phyloP scores from a whole-genome alignment of 2,888 invertebrate genomes.

The Erebia aethiops region DNA sequence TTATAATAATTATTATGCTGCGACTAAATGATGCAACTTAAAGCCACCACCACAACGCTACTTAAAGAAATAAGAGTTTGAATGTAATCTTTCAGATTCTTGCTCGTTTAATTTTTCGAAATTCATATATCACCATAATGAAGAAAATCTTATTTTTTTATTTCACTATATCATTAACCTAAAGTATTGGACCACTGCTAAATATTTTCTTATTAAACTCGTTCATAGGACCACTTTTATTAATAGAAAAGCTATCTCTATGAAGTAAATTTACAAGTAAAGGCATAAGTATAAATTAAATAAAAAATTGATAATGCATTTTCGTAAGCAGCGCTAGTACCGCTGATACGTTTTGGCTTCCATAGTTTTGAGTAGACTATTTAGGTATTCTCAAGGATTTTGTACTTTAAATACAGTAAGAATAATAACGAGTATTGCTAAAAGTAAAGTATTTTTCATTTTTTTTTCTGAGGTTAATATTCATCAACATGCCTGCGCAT shows the following conservation, averaged over 20 bases:
- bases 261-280: slow-evolving; percentile 56
- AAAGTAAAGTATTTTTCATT: slow-evolving; percentile 19
- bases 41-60: not conserved
- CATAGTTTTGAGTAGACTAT: slow-evolving; percentile 72
- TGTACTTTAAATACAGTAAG: slow-evolving; percentile 65
- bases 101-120: slow-evolving; percentile 1
- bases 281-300: slow-evolving; percentile 47
- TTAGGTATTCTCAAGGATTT: slow-evolving; percentile 56
- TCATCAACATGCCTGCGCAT: slow-evolving; percentile 17
- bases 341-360: slow-evolving; percentile 74
- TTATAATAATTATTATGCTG: not conserved
- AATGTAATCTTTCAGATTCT: not conserved
- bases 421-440: slow-evolving; percentile 33
- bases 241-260: slow-evolving; percentile 73
- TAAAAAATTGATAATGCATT: slow-evolving; percentile 48
- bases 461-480: slow-evolving; percentile 23
- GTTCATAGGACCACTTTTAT: slow-evolving; percentile 67
- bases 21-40: not conserved
- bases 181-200: slow-evolving; percentile 70
- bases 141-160: slow-evolving; percentile 17
- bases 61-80: not conserved
- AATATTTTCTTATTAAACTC: slow-evolving; percentile 67
- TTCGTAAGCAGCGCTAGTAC: slow-evolving; percentile 63
- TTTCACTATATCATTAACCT: slow-evolving; percentile 22
- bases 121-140: not conserved